These are phyloP conservation scores for Lacerta bilineata DNA, from an alignment of 2,797 vertebrate genomes.

Conservation along the genomic window DNA sequence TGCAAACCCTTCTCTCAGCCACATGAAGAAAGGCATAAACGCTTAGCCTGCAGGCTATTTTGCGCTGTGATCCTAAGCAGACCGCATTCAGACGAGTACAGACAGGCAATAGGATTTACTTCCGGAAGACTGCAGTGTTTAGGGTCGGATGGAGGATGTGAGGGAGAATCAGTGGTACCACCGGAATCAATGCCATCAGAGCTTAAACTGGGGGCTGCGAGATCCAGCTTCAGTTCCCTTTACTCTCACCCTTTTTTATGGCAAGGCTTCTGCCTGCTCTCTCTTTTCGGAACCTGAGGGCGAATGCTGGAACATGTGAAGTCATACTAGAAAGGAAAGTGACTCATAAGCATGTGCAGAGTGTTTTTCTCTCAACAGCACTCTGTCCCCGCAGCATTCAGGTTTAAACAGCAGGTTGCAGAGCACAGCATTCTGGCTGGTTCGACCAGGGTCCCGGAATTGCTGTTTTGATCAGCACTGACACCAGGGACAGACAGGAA, in stretches of 20 bases:
- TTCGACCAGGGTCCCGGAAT: not conserved
- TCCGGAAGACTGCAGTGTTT: not conserved
- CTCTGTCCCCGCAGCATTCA: too few species aligned
- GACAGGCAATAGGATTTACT: not conserved
- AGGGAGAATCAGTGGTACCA: not conserved
- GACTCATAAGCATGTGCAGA: not conserved
- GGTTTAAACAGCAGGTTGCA: too few species aligned
- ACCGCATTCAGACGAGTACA: too few species aligned
- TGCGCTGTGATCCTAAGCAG: too few species aligned
- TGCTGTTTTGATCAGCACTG: not conserved
- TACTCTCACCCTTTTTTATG: too few species aligned
- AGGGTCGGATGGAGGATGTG: not conserved
- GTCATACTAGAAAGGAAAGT: not conserved
- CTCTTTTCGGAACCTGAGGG: not conserved
- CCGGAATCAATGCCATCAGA: too few species aligned
- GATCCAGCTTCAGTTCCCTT: not conserved
- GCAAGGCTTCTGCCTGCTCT: too few species aligned
- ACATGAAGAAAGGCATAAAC: not conserved
- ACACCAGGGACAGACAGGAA: not conserved
- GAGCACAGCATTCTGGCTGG: not conserved
- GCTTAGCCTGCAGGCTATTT: not conserved
- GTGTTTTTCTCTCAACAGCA: not conserved
- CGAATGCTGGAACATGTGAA: too few species aligned
- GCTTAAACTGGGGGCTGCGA: too few species aligned
- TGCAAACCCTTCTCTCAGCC: too few species aligned